phyloP scores from a whole-genome alignment of 2,797 vertebrate genomes.

The Crocidura indochinensis region DNA sequence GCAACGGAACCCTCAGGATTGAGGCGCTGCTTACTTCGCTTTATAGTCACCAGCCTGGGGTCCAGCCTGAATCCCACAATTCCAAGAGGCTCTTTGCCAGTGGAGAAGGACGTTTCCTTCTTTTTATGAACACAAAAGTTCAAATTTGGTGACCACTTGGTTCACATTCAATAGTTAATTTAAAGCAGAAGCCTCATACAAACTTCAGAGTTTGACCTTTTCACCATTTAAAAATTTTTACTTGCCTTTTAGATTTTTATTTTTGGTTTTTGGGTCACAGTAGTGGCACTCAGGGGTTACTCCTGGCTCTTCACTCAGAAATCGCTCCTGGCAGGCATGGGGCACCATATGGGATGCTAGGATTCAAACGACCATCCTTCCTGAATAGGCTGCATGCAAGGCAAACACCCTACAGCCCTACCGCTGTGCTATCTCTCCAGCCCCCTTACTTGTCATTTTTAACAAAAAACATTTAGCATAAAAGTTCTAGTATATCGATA shows the following conservation, averaged over 20 bases:
- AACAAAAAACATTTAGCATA: neutral
- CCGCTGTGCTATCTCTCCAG: too few relatives aligned
- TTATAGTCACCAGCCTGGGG: slow-evolving; percentile 74
- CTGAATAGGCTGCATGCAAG: too few relatives aligned
- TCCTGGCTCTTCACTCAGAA: too few relatives aligned
- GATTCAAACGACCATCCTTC: too few relatives aligned
- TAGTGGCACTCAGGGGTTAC: too few relatives aligned
- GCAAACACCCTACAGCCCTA: too few relatives aligned
- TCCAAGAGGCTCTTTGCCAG: slow-evolving; percentile 2
- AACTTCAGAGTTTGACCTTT: neutral
- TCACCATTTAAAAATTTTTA: too few relatives aligned
- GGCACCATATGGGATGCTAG: too few relatives aligned
- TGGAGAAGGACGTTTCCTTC: slow-evolving; percentile 38
- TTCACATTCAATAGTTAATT: slow-evolving; percentile 68
- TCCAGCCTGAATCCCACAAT: slow-evolving; percentile 75
- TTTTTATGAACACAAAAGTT: slow-evolving; percentile 23
- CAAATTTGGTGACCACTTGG: slow-evolving; percentile 75
- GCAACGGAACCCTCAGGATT: slow-evolving; percentile 62
- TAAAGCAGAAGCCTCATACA: slow-evolving; percentile 43
- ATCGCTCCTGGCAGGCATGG: too few relatives aligned
- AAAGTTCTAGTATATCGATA: neutral
- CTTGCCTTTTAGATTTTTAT: too few relatives aligned
- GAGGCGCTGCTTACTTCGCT: slow-evolving; percentile 72
- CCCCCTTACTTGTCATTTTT: neutral
- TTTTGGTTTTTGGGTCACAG: too few relatives aligned